Base-by-base conservation (phyloP, 2,888 invertebrate genomes). In the Trachelus iudaicus region DNA sequence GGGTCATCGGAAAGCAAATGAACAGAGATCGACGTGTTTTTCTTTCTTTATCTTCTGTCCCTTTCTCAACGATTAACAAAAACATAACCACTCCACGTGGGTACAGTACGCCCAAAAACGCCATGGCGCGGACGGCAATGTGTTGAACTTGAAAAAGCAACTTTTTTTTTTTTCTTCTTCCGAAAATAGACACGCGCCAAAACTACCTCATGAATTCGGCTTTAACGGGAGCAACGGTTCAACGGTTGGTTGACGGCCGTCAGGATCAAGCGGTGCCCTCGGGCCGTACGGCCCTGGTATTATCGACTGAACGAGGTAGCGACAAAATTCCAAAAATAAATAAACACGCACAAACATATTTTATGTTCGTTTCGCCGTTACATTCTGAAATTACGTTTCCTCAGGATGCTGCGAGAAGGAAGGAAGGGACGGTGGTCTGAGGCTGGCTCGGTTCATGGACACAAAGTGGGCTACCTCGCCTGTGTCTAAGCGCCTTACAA, bases 391-490 rank as follows among this genome's bases (percentile, higher is more conserved):
- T 77, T 69, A 79, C 78, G 79, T 73, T 73, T 78, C 76, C 79
- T 76, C 34, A 83, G 80, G 81, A 76, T 80, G 80, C 82, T 80
- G 85, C 77, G 88, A 82, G 79, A 85, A 83, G 83, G 85, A 83
- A 87, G 88, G 84, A 86, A 88, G 90, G 90, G 90, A 90, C 90
- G 90, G 90, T 71, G 89, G 83, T 83, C 86, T 89, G 86, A 87
- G 87, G 85, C 86, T 89, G 90, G 90, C 90, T 90, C 88, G 90
- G 89, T 90, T 90, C 85, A 85, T 88, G 89, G 89, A 89, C 87
- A 90, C 82, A 88, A 88, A 87, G 83, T 85, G 79, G 81, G 82
- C 23, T 56, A 56, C 56, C 56, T 84, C 83, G 84, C 88, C 86
- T 86, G 87, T 86, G 86, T 86, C 86, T 85, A 85, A 76, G 23